Evolutionary conservation across 2,113 vertebrate species (phyloP), one percentile per base, ranked within the genome.

Genomic region (Trachemys scripta): DNA sequence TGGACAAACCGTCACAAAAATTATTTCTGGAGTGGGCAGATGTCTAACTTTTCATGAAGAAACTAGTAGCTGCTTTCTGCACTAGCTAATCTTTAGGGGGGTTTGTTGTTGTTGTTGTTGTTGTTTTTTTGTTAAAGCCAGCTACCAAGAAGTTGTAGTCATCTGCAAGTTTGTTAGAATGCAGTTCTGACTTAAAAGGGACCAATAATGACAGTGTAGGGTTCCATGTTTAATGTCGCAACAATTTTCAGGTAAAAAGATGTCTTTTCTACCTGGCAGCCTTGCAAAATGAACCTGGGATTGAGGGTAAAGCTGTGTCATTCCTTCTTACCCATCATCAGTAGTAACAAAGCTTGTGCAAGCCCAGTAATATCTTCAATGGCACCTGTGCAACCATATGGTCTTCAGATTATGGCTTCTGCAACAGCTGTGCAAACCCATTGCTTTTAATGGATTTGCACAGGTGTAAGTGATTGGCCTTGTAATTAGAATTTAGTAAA

Each of bases 111-210:
- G 4, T 14, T 14, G 42, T 49, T 50, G 14, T 5, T 4, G 4
- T 14, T 14, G n/a, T n/a, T 16, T 50, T 50, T 35, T 35, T 65
- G 62, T 19, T 65, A 19, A 31, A 65, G 25, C 7, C 8, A 65
- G 62, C 62, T n/a, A 35, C 62, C 62, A 65, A 65, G 62, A 65
- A 65, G 7, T 65, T 35, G 62, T 8, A 35, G 31, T 65, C 29
- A 35, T 65, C 16, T 65, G 31, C 62, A n/a, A 8, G 16, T 65
- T 65, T 65, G 14, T 65, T 35, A 65, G 62, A 19, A n/a, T 27
- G 62, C 90, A 90, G 84, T 89, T 54, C 7, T 91, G 87, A 89
- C 57, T 38, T 10, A 65, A 92, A 92, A 87, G 17, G n/a, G 1
- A 4, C 42, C 0, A 56, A 78, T 83, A 94, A 89, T 51, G 14